A percentile compares a stretch with the other conserved stretches of the same genome.
Evolutionary conservation across 2,888 invertebrate species (phyloP).

Genomic region (Orthonevra nobilis): DNA sequence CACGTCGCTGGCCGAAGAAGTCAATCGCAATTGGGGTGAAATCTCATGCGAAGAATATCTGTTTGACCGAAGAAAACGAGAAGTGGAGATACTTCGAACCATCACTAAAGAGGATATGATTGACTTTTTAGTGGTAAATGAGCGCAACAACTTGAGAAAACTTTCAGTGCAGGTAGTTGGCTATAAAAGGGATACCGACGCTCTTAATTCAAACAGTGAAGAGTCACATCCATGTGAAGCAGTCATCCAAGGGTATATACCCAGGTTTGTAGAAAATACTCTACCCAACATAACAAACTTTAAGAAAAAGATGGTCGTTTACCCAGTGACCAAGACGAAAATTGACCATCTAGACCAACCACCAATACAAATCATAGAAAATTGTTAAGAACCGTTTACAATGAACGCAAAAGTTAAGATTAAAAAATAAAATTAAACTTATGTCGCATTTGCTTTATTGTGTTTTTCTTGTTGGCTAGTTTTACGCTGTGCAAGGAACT

Average conservation of each 20-base stretch:
- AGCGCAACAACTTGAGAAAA: slow-evolving; percentile 77
- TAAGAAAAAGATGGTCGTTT: slow-evolving; percentile 76
- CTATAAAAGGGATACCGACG: slow-evolving; percentile 57
- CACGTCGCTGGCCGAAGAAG: slow-evolving; percentile 88
- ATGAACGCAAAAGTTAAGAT: not conserved
- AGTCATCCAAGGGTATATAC: slow-evolving; percentile 38
- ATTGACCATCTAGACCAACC: slow-evolving; percentile 49
- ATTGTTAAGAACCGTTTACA: slow-evolving; percentile 67
- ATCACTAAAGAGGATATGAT: slow-evolving; percentile 76
- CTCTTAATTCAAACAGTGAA: slow-evolving; percentile 16
- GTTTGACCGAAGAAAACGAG: slow-evolving; percentile 87
- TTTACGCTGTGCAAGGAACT: slow-evolving; percentile 75
- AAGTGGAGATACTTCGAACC: slow-evolving; percentile 81
- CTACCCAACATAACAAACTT: slow-evolving; percentile 73
- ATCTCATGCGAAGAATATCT: slow-evolving; percentile 86
- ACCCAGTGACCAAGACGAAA: slow-evolving; percentile 74
- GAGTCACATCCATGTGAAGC: slow-evolving; percentile 3
- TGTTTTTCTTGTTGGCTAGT: slow-evolving; percentile 34
- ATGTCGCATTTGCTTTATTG: slow-evolving; percentile 43
- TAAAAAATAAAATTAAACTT: slow-evolving; percentile 13
- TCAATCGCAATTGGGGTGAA: slow-evolving; percentile 89
- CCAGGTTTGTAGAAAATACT: slow-evolving; percentile 23
- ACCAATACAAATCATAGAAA: slow-evolving; percentile 72
- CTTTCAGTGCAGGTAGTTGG: slow-evolving; percentile 78
- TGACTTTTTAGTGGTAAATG: slow-evolving; percentile 76